Base-by-base conservation (phyloP, 2,888 invertebrate species). In the Odontomyia ornata region DNA sequence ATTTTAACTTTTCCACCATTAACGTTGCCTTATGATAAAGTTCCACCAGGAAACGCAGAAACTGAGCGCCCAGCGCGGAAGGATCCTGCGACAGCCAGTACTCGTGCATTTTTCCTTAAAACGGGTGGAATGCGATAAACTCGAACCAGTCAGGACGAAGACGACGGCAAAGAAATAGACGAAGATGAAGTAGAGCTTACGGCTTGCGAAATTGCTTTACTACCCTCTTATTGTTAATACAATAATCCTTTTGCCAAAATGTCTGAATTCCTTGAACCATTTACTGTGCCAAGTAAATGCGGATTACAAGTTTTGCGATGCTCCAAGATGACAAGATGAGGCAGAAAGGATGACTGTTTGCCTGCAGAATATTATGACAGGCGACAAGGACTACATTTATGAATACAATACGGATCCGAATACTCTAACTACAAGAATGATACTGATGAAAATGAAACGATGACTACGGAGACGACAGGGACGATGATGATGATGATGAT, bases 241-340 rank as follows among this genome's bases (percentile, higher is more conserved):
- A 71, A 71, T 71, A 71, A 71, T 71, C 71, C 71, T 47, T 71
- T 28, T 27, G 23, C 47, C 52, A 71, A 71, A 71, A 71, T 71
- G 52, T 71, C 46, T 71, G 52, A 71, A 71, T 52, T 52, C 36
- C 52, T 23, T 47, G 47, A 71, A 71, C 71, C 71, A 71, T 46
- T 71, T 23, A 71, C 71, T 47, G 47, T 47, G 52, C 23, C 27
- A 71, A 67, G 46, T 28, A 30, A 71, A 71, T 47, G 71, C 47
- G 71, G 52, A 71, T 71, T 71, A 71, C 52, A 71, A 71, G n/a
- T 71, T 52, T 47, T n/a, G 43, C 15, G n/a, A 21, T 43, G 67
- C 9, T 9, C 5, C 21, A 7, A 21, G 25, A 60, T 21, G 25
- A 60, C 60, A 60, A 25, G 60, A 52, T 18, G 52, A 52, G 52